Conservation (phyloP, 1,140 invertebrate genomes). For the Doryteuthis pealeii region DNA sequence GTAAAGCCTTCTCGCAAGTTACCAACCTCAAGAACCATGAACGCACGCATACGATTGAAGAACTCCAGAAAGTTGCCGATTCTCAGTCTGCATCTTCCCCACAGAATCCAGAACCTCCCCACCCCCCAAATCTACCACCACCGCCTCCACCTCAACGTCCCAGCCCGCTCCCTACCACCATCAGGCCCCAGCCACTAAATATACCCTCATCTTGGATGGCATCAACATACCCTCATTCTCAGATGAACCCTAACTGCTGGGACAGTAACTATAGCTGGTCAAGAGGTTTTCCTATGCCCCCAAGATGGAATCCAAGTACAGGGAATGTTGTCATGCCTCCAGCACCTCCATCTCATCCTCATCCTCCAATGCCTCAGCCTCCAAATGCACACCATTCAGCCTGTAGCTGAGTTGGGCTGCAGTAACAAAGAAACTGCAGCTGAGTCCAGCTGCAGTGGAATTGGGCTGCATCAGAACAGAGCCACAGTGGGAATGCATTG, state of each 20-base stretch:
- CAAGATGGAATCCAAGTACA: not conserved
- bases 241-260: not conserved
- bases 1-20: not conserved
- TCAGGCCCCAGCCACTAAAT: not conserved
- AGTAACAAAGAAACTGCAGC: too few species aligned
- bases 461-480: too few species aligned
- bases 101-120: not conserved
- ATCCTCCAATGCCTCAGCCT: not conserved
- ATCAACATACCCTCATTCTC: not conserved
- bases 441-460: too few species aligned
- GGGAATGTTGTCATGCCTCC: not conserved
- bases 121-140: not conserved
- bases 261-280: not conserved
- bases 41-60: slow-evolving; percentile 57
- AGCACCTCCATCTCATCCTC: not conserved
- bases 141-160: not conserved
- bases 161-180: not conserved
- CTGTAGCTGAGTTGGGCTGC: not conserved
- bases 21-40: not conserved
- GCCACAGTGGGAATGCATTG: too few species aligned
- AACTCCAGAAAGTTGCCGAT: slow-evolving; percentile 58
- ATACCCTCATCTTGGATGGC: not conserved
- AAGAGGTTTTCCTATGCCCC: not conserved
- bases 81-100: not conserved
- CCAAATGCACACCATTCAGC: slow-evolving; percentile 9